Percentiles rank a stretch among this genome's conserved stretches.
phyloP scores from a whole-genome alignment of 2,888 invertebrate species.

The Ornithoptera alexandrae region DNA sequence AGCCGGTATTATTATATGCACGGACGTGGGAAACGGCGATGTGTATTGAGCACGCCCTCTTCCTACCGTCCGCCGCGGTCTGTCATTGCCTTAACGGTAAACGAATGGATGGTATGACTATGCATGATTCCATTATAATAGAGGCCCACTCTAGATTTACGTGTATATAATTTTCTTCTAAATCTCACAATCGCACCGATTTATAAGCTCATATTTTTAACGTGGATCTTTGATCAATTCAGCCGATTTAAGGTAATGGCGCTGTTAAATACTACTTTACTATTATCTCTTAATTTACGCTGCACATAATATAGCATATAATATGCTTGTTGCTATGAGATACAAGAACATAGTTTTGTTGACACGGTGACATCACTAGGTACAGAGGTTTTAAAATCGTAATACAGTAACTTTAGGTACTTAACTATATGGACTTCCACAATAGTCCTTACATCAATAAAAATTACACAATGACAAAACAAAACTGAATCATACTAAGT shows the following conservation, averaged over 20 bases:
- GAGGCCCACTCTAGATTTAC: constrained; percentile 54
- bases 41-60: constrained; percentile 18
- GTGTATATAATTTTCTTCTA: constrained; percentile 47
- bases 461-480: too few species aligned
- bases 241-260: background rate
- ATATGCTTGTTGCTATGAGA: too few species aligned
- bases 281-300: background rate
- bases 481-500: too few species aligned
- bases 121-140: constrained; percentile 70
- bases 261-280: background rate
- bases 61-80: constrained; percentile 37
- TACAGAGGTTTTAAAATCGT: too few species aligned
- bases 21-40: constrained; percentile 34
- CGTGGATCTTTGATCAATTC: background rate
- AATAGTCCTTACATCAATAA: too few species aligned
- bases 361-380: too few species aligned
- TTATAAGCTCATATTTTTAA: constrained; percentile 4
- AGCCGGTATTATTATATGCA: constrained; percentile 21
- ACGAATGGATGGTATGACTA: constrained; percentile 66
- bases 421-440: too few species aligned
- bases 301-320: too few species aligned
- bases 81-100: constrained; percentile 70
- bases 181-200: constrained; percentile 24
- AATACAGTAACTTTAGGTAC: too few species aligned
- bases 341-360: too few species aligned